phyloP scores from a whole-genome alignment of 1,140 invertebrate genomes.

The Atta texana region DNA sequence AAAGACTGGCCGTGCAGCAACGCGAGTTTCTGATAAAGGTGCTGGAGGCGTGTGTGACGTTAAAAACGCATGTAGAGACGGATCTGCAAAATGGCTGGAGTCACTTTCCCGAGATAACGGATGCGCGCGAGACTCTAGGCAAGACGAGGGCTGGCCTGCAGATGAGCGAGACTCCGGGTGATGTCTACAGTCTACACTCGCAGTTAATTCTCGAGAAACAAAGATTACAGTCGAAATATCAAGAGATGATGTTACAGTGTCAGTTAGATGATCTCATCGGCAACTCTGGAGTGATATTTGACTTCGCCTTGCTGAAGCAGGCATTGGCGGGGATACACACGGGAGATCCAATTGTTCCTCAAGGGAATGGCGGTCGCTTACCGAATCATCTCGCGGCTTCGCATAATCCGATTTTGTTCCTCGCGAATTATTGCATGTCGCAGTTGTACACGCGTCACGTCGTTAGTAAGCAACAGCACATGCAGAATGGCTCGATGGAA shows the following conservation, averaged over 20 bases:
- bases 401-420: slow-evolving; percentile 90
- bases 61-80: slow-evolving; percentile 91
- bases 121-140: slow-evolving; percentile 88
- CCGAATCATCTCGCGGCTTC: slow-evolving; percentile 81
- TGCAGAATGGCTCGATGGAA: slow-evolving; percentile 87
- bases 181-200: slow-evolving; percentile 87
- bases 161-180: slow-evolving; percentile 87
- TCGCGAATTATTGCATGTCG: slow-evolving; percentile 91
- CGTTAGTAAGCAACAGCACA: slow-evolving; percentile 86
- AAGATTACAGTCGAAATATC: slow-evolving; percentile 89
- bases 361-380: slow-evolving; percentile 80
- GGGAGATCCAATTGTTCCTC: slow-evolving; percentile 84
- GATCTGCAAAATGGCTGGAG: slow-evolving; percentile 90
- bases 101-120: slow-evolving; percentile 88
- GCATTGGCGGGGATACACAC: slow-evolving; percentile 88
- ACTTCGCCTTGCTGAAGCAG: slow-evolving; percentile 89
- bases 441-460: slow-evolving; percentile 91
- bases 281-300: slow-evolving; percentile 89
- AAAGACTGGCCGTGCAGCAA: slow-evolving; percentile 89
- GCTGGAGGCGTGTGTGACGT: slow-evolving; percentile 90
- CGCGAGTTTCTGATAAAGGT: slow-evolving; percentile 91
- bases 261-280: slow-evolving; percentile 90
- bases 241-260: slow-evolving; percentile 91
- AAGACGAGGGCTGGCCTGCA: slow-evolving; percentile 88
- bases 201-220: slow-evolving; percentile 88